Percentiles rank a stretch among this genome's conserved stretches.
Evolutionary conservation across 2,113 vertebrate species (phyloP).

Genomic region (Halcyon malimbica): DNA sequence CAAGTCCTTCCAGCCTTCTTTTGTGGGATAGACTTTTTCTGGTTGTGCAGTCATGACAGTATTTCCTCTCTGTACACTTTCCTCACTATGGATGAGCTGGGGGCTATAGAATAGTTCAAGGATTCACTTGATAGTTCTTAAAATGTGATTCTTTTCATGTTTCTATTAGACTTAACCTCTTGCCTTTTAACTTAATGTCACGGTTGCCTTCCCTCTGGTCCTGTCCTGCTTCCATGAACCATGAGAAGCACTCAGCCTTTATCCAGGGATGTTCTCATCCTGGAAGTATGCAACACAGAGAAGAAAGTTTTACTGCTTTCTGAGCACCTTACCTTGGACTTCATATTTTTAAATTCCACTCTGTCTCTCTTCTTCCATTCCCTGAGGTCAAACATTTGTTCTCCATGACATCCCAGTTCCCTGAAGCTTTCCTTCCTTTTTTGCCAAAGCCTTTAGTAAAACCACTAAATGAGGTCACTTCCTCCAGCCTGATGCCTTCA

Average conservation of each 20-base stretch:
- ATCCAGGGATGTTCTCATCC: background rate
- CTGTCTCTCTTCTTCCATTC: background rate
- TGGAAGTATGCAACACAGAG: background rate
- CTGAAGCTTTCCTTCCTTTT: background rate
- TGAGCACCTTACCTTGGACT: background rate
- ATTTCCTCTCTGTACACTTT: background rate
- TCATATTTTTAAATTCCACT: background rate
- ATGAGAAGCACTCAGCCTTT: background rate
- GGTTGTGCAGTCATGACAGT: background rate
- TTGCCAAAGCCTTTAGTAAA: conserved; percentile 6
- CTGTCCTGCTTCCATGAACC: background rate
- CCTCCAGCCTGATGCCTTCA: background rate
- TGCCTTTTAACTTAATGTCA: background rate
- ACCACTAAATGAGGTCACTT: background rate
- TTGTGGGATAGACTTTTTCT: background rate
- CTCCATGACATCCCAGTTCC: background rate
- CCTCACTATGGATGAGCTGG: background rate
- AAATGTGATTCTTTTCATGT: background rate
- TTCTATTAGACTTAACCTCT: background rate
- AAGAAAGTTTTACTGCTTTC: background rate
- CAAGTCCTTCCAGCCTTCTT: background rate
- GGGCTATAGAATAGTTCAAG: background rate
- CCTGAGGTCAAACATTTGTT: background rate
- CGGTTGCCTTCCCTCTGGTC: background rate
- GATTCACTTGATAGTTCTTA: background rate